Conservation (phyloP, 2,888 invertebrate genomes). For the Antheraea yamamai region DNA sequence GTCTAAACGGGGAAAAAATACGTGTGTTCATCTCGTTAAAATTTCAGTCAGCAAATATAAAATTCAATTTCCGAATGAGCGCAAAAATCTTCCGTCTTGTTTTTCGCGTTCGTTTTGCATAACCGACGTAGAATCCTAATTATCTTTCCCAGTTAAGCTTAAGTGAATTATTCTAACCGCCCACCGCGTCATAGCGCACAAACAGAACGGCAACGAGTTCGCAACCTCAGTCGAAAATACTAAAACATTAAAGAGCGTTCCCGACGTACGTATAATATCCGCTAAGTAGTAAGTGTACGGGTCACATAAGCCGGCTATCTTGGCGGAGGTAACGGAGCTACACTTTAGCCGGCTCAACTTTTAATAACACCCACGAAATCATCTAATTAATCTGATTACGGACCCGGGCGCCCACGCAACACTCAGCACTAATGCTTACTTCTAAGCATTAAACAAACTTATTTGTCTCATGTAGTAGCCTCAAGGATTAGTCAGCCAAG, state of each 20-base stretch:
- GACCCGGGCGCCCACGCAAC: conserved; percentile 64
- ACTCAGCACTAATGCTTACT: conserved; percentile 71
- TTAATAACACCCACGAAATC: conserved; percentile 80
- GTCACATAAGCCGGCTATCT: conserved; percentile 75
- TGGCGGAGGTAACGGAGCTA: conserved; percentile 70
- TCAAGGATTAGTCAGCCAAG: conserved; percentile 60
- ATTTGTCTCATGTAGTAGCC: conserved; percentile 65
- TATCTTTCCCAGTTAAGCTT: conserved; percentile 82
- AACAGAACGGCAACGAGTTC: conserved; percentile 78
- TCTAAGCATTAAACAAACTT: conserved; percentile 71
- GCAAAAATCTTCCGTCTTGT: conserved; percentile 76
- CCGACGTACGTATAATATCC: conserved; percentile 75
- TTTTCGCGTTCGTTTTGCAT: conserved; percentile 81
- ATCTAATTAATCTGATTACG: conserved; percentile 80
- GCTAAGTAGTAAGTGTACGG: conserved; percentile 71
- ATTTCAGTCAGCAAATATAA: conserved; percentile 77
- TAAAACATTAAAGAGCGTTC: conserved; percentile 80
- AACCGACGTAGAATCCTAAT: conserved; percentile 81
- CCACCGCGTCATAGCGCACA: conserved; percentile 79
- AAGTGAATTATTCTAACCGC: conserved; percentile 81
- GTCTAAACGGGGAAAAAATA: conserved; percentile 64
- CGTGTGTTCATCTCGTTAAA: conserved; percentile 72
- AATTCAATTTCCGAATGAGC: conserved; percentile 81
- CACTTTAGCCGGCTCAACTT: conserved; percentile 77
- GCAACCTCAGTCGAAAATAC: conserved; percentile 81